phyloP scores from a whole-genome alignment of 2,113 vertebrate species.

The Mormyrus iriodes region DNA sequence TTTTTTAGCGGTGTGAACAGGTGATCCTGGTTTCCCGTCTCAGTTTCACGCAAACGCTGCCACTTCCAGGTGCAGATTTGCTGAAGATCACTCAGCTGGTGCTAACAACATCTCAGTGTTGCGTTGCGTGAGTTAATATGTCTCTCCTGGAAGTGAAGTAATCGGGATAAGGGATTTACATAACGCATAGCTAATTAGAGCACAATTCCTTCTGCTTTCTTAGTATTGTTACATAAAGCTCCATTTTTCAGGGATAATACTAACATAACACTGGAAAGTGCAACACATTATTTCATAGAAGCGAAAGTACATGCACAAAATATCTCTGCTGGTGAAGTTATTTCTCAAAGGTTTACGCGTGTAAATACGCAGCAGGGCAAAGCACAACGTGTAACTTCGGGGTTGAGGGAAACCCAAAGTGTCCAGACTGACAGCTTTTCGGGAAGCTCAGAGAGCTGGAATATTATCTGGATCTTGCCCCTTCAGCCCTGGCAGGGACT shows the following conservation, averaged over 20 bases:
- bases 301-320: not conserved
- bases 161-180: not conserved
- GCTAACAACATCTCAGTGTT: conserved; percentile 19
- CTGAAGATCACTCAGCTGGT: conserved; percentile 15
- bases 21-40: not conserved
- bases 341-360: not conserved
- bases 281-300: not conserved
- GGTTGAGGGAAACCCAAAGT: not conserved
- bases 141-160: not conserved
- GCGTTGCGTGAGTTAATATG: not conserved
- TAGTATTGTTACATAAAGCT: not conserved
- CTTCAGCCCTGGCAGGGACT: no score
- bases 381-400: conserved; percentile 5
- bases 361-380: not conserved
- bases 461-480: not conserved
- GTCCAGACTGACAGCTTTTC: not conserved
- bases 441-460: not conserved
- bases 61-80: not conserved
- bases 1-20: not conserved
- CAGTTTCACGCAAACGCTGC: not conserved
- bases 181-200: not conserved
- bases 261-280: not conserved
- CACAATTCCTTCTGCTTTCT: not conserved
- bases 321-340: not conserved
- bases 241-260: not conserved